A percentile compares a stretch with the other conserved stretches of the same genome.
phyloP scores from a whole-genome alignment of 2,888 invertebrate genomes.

The Elmis aenea region DNA sequence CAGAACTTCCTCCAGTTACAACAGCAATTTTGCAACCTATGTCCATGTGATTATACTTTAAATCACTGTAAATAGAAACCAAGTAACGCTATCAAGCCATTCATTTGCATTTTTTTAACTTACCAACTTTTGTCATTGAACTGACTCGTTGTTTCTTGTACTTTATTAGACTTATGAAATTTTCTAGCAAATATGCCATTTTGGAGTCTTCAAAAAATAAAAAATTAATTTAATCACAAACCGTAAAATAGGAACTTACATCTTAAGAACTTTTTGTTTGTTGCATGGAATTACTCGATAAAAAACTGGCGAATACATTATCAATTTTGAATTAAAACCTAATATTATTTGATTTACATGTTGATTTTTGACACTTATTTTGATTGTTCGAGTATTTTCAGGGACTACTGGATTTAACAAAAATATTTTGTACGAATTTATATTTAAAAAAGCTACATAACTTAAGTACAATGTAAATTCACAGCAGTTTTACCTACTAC shows the following conservation, averaged over 20 bases:
- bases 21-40: conserved; percentile 43
- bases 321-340: conserved; percentile 2
- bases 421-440: too few species aligned
- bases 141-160: too few species aligned
- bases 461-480: too few species aligned
- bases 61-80: too few species aligned
- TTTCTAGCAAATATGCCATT: conserved; percentile 1
- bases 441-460: too few species aligned
- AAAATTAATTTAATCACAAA: not conserved
- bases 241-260: conserved; percentile 1
- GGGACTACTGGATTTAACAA: too few species aligned
- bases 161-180: conserved; percentile 1
- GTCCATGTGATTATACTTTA: conserved; percentile 24
- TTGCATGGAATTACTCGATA: not conserved
- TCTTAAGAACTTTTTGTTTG: not conserved
- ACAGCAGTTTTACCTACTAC: too few species aligned
- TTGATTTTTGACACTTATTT: conserved; percentile 8
- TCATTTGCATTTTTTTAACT: too few species aligned
- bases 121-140: too few species aligned
- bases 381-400: too few species aligned
- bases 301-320: not conserved
- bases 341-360: not conserved
- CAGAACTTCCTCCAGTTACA: conserved; percentile 47
- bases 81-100: too few species aligned
- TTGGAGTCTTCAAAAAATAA: not conserved